Conservation (phyloP, 1,140 invertebrate species). For the Heliconius nattereri region DNA sequence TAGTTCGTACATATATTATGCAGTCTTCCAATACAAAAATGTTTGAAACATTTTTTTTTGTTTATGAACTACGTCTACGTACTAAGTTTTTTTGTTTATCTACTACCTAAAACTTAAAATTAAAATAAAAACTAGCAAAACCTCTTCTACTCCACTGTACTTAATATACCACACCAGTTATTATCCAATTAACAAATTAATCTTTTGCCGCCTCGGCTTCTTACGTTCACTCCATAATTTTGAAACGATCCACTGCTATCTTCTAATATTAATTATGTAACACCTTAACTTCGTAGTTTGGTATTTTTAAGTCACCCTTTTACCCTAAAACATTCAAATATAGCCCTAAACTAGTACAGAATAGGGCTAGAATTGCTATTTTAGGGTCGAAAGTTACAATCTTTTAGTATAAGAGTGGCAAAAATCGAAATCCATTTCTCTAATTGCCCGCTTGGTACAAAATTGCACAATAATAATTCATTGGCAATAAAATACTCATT, state of each 20-base stretch:
- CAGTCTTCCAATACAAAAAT: neutral
- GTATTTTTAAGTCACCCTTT: conserved; percentile 26
- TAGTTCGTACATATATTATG: neutral
- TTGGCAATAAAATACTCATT: conserved; percentile 56
- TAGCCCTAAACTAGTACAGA: neutral
- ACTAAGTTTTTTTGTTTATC: no score
- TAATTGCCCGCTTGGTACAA: conserved; percentile 55
- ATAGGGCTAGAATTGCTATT: neutral
- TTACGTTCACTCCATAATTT: conserved; percentile 53
- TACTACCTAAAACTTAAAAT: no score
- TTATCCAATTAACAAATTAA: conserved; percentile 49
- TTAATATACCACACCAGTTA: conserved; percentile 10
- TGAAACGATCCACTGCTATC: conserved; percentile 46
- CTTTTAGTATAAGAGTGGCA: conserved; percentile 17
- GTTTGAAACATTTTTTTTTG: neutral
- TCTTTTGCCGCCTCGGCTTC: conserved; percentile 57
- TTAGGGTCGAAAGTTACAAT: neutral
- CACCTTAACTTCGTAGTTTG: conserved; percentile 22
- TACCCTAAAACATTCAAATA: neutral
- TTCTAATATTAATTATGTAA: conserved; percentile 44
- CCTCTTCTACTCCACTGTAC: conserved; percentile 40
- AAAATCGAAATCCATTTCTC: conserved; percentile 58
- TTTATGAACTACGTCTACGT: no score
- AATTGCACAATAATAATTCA: conserved; percentile 62
- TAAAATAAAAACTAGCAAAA: neutral